phyloP scores from a whole-genome alignment of 2,797 vertebrate genomes.

The Prionace glauca region DNA sequence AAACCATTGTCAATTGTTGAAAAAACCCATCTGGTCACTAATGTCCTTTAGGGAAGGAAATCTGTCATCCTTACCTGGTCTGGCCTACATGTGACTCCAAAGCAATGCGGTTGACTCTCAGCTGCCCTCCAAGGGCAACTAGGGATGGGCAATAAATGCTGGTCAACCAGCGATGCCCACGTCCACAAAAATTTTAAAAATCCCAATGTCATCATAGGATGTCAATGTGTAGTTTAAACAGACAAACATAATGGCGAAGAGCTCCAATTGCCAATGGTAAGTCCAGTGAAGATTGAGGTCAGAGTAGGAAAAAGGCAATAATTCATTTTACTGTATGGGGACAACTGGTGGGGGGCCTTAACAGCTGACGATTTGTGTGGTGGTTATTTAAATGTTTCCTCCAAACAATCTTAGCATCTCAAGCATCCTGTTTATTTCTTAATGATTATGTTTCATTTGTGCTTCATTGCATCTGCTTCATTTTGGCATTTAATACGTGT shows the following conservation, averaged over 20 bases:
- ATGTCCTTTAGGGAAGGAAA: no score
- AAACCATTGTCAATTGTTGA: no score
- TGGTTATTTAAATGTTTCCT: neutral
- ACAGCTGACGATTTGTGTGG: neutral
- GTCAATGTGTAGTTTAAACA: neutral
- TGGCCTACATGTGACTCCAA: no score
- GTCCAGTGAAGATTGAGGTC: neutral
- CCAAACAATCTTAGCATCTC: neutral
- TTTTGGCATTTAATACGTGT: neutral
- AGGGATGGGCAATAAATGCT: no score
- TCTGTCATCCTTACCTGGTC: no score
- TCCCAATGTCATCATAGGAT: neutral
- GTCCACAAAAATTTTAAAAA: no score
- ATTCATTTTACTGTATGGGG: neutral
- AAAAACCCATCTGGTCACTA: no score
- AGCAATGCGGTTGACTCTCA: no score
- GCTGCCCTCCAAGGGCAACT: no score
- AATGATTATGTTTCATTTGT: neutral
- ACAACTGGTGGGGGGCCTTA: neutral
- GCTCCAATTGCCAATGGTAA: neutral
- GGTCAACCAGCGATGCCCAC: no score
- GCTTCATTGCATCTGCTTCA: neutral
- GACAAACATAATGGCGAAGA: neutral
- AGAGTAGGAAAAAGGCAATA: neutral
- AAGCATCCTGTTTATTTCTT: neutral